Evolutionary conservation across 2,888 invertebrate genomes (phyloP), one percentile per base, ranked within the genome.

Genomic region (Scaptomyza polygonia): DNA sequence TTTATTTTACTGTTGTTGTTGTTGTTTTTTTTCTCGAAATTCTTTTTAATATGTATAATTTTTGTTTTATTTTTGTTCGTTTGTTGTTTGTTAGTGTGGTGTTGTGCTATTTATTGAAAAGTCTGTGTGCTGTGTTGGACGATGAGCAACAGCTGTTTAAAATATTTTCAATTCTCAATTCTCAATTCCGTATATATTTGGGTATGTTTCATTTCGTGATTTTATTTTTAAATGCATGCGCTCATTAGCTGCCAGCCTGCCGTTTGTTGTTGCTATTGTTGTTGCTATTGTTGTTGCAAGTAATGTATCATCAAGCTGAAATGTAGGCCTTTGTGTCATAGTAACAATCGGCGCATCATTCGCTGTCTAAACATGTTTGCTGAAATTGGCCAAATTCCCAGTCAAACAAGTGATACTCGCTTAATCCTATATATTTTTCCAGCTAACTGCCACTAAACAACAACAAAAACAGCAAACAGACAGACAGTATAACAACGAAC

Each of bases 71-170:
- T 52, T 64, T 63, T 54, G 58, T 72, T 58, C 61, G 63, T 40
- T 66, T 58, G 52, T 58, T 72, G 49, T 40, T 58, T 72, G 49
- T 40, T 65, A 57, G 32, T 61, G 42, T 18, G 45, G 67, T 66
- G 63, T 53, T 69, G 67, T 49, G 72, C 59, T 70, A 82, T 86
- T 73, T 67, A 76, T 80, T 84, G 64, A 68, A 57, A 75, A 82
- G 59, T 67, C 66, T 61, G 57, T 59, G 72, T 58, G 42, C 48
- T 34, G 48, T 79, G 85, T 67, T 67, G 66, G 72, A 72, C 84
- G 84, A 85, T 80, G 84, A 82, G 87, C 85, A 86, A 85, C 84
- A 85, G 84, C 84, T 85, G 84, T 86, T 85, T 84, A 67, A 78
- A 80, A 82, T 84, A 85, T 76, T 79, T 86, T 76, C 73, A 78